A percentile compares a stretch with the other conserved stretches of the same genome.
Evolutionary conservation across 2,888 invertebrate genomes (phyloP).

Genomic region (Callinectes sapidus): DNA sequence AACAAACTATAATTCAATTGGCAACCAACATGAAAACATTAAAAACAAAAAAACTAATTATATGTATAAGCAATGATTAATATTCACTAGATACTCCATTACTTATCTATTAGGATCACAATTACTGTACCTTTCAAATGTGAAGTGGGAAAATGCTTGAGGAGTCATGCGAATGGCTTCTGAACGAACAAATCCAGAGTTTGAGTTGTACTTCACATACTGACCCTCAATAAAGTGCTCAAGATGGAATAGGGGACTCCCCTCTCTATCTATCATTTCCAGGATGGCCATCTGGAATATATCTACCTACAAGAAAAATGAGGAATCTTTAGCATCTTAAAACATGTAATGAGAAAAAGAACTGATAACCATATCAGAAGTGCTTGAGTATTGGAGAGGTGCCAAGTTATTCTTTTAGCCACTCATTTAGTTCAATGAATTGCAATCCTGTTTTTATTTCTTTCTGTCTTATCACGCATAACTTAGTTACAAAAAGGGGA

Average conservation of each 20-base stretch:
- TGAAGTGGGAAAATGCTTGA: conserved; percentile 80
- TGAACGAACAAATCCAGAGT: conserved; percentile 79
- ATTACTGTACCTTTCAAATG: conserved; percentile 77
- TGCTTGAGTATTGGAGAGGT: not conserved
- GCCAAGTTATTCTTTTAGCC: not conserved
- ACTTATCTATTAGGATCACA: not conserved
- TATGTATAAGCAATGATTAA: not conserved
- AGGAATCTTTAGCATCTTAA: not conserved
- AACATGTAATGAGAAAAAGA: not conserved
- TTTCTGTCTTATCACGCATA: no score
- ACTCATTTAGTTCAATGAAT: no score
- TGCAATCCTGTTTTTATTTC: no score
- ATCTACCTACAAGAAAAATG: conserved; percentile 76
- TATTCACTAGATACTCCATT: not conserved
- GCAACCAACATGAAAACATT: no score
- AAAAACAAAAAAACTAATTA: not conserved
- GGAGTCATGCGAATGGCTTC: conserved; percentile 78
- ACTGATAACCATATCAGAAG: not conserved
- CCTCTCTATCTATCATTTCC: conserved; percentile 78
- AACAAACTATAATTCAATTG: no score
- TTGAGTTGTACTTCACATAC: conserved; percentile 80
- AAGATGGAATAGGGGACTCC: conserved; percentile 77
- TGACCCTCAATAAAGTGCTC: conserved; percentile 80
- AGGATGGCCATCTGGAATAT: conserved; percentile 80
- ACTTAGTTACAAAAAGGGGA: not conserved